These are phyloP conservation scores for Amphibalanus amphitrite DNA, from an alignment of 1,140 invertebrate genomes.

Conservation along the genomic window DNA sequence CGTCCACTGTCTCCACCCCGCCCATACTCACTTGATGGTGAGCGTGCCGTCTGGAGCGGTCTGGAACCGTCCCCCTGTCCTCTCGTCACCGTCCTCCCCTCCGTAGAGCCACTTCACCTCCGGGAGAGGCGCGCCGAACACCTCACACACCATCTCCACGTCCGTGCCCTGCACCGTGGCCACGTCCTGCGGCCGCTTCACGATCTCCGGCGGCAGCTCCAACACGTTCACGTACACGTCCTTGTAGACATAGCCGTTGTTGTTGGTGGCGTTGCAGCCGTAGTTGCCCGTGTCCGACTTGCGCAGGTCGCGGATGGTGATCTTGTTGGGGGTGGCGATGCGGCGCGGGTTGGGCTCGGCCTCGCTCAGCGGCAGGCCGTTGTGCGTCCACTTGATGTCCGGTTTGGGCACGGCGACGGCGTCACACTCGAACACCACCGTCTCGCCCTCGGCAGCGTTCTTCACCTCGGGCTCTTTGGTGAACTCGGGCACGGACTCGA, in stretches of 20 bases:
- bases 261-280: constrained; percentile 96
- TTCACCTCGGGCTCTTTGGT: constrained; percentile 72
- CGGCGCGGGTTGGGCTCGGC: constrained; percentile 52
- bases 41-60: constrained; percentile 60
- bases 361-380: constrained; percentile 71
- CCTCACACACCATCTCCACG: constrained; percentile 68
- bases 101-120: constrained; percentile 74
- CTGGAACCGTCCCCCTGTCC: constrained; percentile 65
- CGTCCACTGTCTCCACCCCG: too few relatives aligned
- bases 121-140: constrained; percentile 90
- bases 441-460: constrained; percentile 80
- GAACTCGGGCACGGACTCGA: constrained; percentile 67
- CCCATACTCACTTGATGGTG: constrained; percentile 44
- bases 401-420: constrained; percentile 77
- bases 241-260: constrained; percentile 92
- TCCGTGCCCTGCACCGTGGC: constrained; percentile 65
- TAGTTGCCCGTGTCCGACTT: constrained; percentile 86
- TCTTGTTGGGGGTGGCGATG: constrained; percentile 46
- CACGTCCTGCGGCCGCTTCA: background rate
- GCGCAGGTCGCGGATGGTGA: constrained; percentile 60
- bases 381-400: constrained; percentile 88
- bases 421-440: constrained; percentile 64
- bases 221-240: constrained; percentile 95
- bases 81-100: constrained; percentile 42
- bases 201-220: constrained; percentile 19